Evolutionary conservation across 2,888 invertebrate species (phyloP).

Genomic region (Cheilosia vulpina): DNA sequence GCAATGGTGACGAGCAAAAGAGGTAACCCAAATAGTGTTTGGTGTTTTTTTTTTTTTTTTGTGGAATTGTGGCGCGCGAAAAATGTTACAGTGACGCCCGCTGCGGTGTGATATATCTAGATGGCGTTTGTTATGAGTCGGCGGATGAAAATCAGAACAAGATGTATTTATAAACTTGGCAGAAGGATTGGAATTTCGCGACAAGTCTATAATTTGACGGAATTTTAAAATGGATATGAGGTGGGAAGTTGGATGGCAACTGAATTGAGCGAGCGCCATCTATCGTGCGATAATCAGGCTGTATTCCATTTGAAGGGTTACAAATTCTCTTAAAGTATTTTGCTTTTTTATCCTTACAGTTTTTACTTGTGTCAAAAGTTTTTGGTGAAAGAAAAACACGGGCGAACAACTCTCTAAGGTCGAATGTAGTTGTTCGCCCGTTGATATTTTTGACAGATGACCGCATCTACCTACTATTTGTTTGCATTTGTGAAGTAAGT

Average conservation of each 20-base stretch:
- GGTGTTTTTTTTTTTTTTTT: background rate
- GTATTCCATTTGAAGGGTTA: too few species aligned
- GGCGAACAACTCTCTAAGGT: too few species aligned
- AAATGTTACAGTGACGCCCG: background rate
- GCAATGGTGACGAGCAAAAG: slow-evolving; percentile 23
- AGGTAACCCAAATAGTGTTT: slow-evolving; percentile 26
- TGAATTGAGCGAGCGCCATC: too few species aligned
- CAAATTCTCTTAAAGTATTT: too few species aligned
- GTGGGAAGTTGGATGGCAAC: background rate
- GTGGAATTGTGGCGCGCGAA: slow-evolving; percentile 4
- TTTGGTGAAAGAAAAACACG: too few species aligned
- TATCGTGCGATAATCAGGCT: too few species aligned
- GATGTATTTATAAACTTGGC: background rate
- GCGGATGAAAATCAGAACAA: slow-evolving; percentile 1
- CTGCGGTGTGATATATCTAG: background rate
- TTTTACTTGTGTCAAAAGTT: too few species aligned
- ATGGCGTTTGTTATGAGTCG: background rate
- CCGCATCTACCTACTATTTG: too few species aligned
- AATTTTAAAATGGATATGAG: background rate
- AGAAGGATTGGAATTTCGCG: background rate
- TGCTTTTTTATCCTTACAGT: too few species aligned
- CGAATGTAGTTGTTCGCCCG: too few species aligned
- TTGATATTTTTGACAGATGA: too few species aligned
- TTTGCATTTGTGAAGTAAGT: too few species aligned
- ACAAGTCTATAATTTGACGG: background rate